Conservation (phyloP, 2,888 invertebrate genomes). For the Cheilosia soror region DNA sequence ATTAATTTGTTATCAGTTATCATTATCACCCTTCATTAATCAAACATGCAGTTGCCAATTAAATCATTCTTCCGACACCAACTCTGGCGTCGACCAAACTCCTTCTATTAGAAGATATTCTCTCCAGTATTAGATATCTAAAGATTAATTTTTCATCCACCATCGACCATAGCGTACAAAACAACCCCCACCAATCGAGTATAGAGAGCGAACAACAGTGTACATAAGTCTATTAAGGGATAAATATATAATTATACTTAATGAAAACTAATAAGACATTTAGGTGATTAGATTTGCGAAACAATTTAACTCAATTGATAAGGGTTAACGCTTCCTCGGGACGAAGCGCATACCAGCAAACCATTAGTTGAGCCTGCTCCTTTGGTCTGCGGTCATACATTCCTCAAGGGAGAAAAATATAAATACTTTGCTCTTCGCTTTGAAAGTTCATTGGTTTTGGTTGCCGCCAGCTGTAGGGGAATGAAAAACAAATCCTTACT, state of each 20-base stretch:
- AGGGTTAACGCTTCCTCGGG: constrained; percentile 31
- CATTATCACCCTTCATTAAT: neutral
- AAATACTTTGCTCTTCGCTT: neutral
- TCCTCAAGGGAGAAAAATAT: constrained; percentile 20
- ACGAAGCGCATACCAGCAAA: neutral
- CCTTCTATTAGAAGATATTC: no score
- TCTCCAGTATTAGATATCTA: no score
- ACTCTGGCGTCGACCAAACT: no score
- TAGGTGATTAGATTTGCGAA: constrained; percentile 55
- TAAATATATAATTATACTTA: constrained; percentile 62
- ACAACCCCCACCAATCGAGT: neutral
- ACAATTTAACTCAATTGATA: constrained; percentile 56
- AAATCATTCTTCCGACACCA: neutral
- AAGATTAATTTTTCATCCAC: neutral
- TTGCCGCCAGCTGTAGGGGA: neutral
- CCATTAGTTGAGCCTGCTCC: neutral
- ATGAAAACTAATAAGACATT: constrained; percentile 62
- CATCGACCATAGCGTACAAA: neutral
- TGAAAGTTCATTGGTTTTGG: constrained; percentile 2
- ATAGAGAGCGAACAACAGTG: constrained; percentile 13
- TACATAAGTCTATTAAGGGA: constrained; percentile 40
- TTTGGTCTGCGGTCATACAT: constrained; percentile 24
- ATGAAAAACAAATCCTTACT: constrained; percentile 33
- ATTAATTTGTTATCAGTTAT: constrained; percentile 3
- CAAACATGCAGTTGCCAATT: neutral